Base-by-base conservation (phyloP, 2,888 invertebrate genomes). In the Drosophila nr. perissopoda region DNA sequence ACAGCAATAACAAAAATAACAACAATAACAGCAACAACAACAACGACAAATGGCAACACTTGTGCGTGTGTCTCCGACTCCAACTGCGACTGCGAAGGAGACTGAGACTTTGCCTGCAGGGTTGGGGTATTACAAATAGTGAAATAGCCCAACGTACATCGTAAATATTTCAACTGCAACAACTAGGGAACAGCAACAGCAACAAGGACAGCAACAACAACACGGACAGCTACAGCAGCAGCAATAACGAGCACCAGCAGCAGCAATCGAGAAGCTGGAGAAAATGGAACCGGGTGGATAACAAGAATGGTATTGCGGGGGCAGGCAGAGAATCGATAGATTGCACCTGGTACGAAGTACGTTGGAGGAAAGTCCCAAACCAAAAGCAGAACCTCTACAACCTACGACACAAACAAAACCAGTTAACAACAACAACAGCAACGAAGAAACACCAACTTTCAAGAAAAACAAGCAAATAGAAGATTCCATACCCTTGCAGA, bases 111-210 rank as follows among this genome's bases (percentile, higher is more conserved):
- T 63, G 51, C 21, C 25, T 33, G 18, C 49, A 25, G 59, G 27
- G 27, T 65, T 29, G 62, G 73, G 68, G 73, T 78, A 76, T 77
- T 83, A 87, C 84, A 85, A 85, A 85, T 85, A 85, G 85, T 88
- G 89, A 78, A 84, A 89, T 81, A 87, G 89, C 85, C 86, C 89
- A 86, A 82, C 86, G 88, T 89, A 87, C 86, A 83, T 89, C 89
- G 87, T 87, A 87, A 87, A 87, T 89, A 87, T 87, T 87, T 87
- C 87, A 87, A 87, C 87, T 89, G 89, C 89, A 87, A 89, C 87
- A 87, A 87, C 87, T 66, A 75, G 76, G 79, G 79, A 82, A 69
- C 61, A 69, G 21, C 69, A 72, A 36, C 42, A 34, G 59, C 66
- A 76, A 38, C 62, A 71, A 34, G 71, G 54, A 58, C 67, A 77